A percentile compares a stretch with the other conserved stretches of the same genome.
These are phyloP conservation scores for Cyrtorhinus lividipennis DNA, from an alignment of 1,140 invertebrate species.

Conservation along the genomic window DNA sequence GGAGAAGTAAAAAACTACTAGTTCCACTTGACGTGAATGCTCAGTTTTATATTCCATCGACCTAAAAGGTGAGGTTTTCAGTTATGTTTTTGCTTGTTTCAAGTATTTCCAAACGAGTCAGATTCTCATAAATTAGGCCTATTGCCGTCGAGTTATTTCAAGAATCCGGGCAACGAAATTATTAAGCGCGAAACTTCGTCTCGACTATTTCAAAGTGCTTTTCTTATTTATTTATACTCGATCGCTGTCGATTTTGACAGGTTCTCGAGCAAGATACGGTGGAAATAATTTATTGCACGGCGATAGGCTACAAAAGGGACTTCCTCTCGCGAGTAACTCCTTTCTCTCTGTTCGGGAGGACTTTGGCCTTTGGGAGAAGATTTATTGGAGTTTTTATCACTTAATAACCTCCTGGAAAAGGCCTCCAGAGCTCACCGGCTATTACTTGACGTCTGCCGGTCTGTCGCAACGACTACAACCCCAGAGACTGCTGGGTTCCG, in stretches of 20 bases:
- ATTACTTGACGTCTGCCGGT: slow-evolving; percentile 7
- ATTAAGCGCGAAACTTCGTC: too few species aligned
- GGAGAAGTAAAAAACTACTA: too few species aligned
- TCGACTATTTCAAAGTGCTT: not conserved
- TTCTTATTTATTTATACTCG: not conserved
- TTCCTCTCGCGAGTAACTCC: not conserved
- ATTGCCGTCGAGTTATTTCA: too few species aligned
- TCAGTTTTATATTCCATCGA: too few species aligned
- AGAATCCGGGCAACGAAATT: too few species aligned
- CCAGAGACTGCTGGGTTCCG: too few species aligned
- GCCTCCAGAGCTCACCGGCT: not conserved
- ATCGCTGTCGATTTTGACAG: slow-evolving; percentile 6
- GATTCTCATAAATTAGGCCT: too few species aligned
- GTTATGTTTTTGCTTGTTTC: too few species aligned
- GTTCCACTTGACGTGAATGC: too few species aligned
- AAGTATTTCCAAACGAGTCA: too few species aligned
- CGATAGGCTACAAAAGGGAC: not conserved
- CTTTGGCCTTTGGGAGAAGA: slow-evolving; percentile 1
- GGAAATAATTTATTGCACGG: slow-evolving; percentile 12
- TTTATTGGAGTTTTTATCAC: slow-evolving; percentile 16
- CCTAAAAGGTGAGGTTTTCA: too few species aligned
- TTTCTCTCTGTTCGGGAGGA: not conserved
- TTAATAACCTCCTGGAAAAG: slow-evolving; percentile 13
- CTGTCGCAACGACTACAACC: too few species aligned
- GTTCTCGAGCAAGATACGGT: not conserved